These are phyloP conservation scores for Drosophila imparisetae DNA, from an alignment of 2,888 invertebrate genomes.

Conservation along the genomic window DNA sequence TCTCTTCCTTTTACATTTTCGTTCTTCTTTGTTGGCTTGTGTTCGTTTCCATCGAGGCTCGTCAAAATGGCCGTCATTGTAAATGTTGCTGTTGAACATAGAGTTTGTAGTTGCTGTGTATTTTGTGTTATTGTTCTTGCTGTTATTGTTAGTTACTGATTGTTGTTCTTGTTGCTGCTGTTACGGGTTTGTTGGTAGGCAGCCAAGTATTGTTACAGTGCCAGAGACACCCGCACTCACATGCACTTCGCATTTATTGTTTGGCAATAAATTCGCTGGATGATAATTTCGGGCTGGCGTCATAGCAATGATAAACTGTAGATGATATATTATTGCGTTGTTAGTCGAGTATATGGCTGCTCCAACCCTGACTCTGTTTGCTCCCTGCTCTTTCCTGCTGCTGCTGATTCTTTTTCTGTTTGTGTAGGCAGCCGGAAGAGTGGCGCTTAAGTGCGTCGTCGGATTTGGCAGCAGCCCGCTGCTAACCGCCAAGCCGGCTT, in stretches of 20 bases:
- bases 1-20: not conserved
- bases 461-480: conserved; percentile 61
- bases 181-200: conserved; percentile 45
- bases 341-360: conserved; percentile 72
- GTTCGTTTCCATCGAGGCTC: conserved; percentile 52
- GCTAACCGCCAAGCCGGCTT: conserved; percentile 63
- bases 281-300: conserved; percentile 82
- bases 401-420: conserved; percentile 42
- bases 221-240: conserved; percentile 29
- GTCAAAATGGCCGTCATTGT: conserved; percentile 61
- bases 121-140: conserved; percentile 17
- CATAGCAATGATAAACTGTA: conserved; percentile 82
- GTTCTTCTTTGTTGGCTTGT: conserved; percentile 30
- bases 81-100: conserved; percentile 40
- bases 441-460: conserved; percentile 68
- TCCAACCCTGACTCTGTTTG: not conserved
- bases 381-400: not conserved
- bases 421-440: conserved; percentile 54
- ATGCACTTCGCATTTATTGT: conserved; percentile 70
- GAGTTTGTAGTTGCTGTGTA: conserved; percentile 20
- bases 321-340: conserved; percentile 82
- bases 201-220: conserved; percentile 51
- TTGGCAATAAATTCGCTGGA: conserved; percentile 81
- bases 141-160: conserved; percentile 11
- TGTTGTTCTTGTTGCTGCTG: conserved; percentile 29